These are phyloP conservation scores for Musca domestica DNA, from an alignment of 1,140 invertebrate genomes.

Conservation along the genomic window DNA sequence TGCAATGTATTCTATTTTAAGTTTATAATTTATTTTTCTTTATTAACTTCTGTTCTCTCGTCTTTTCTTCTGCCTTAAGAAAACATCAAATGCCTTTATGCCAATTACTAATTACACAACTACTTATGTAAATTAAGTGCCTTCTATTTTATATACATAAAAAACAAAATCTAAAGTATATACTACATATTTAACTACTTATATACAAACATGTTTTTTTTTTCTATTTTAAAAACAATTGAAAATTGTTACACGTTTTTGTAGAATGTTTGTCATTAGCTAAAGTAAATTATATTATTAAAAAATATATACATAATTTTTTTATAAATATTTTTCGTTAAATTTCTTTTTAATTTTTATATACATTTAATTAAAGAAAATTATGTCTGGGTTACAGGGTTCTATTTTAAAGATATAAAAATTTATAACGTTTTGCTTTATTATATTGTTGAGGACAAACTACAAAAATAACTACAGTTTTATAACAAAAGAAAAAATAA, in stretches of 20 bases:
- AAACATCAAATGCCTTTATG: too few species aligned
- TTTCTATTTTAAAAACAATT: slow-evolving; percentile 13
- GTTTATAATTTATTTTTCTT: too few species aligned
- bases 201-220: neutral
- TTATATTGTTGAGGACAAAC: neutral
- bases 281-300: slow-evolving; percentile 3
- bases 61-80: too few species aligned
- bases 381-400: slow-evolving; percentile 16
- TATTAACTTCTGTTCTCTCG: too few species aligned
- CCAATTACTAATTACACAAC: too few species aligned
- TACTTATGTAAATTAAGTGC: neutral
- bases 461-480: too few species aligned
- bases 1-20: too few species aligned
- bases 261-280: slow-evolving; percentile 13
- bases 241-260: slow-evolving; percentile 12
- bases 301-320: neutral
- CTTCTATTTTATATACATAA: neutral
- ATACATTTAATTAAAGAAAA: neutral
- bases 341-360: neutral
- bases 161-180: neutral
- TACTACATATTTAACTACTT: slow-evolving; percentile 12
- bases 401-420: slow-evolving; percentile 14
- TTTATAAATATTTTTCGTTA: slow-evolving; percentile 15
- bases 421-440: slow-evolving; percentile 7
- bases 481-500: too few species aligned